Percentiles rank a stretch among this genome's conserved stretches.
Evolutionary conservation across 2,797 vertebrate genomes (phyloP).

Genomic region (Steatocranus sp.): DNA sequence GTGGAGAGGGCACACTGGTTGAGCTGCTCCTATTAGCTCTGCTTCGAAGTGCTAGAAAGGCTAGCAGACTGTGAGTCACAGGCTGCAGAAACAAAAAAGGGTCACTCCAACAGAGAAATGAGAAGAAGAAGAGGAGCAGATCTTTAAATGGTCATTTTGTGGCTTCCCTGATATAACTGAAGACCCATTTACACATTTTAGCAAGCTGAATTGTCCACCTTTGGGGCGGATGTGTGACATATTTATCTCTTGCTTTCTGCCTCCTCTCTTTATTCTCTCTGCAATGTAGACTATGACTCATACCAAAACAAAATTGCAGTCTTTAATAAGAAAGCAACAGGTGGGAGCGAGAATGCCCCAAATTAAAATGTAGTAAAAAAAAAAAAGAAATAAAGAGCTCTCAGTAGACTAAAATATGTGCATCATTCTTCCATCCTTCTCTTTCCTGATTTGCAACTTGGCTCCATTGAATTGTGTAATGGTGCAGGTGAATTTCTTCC

Average conservation of each 20-base stretch:
- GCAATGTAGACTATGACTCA: constrained; percentile 28
- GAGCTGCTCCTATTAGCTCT: constrained; percentile 16
- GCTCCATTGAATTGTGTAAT: constrained; percentile 4
- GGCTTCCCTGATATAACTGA: not conserved
- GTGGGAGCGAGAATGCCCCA: not conserved
- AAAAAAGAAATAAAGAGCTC: not conserved
- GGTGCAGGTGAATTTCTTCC: constrained; percentile 1
- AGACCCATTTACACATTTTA: constrained; percentile 12
- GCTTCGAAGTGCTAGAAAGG: constrained; percentile 1
- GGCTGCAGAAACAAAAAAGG: constrained; percentile 1
- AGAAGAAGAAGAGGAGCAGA: not conserved
- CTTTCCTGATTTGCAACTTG: constrained; percentile 3
- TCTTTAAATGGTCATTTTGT: not conserved
- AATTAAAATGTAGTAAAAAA: not conserved
- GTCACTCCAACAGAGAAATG: not conserved
- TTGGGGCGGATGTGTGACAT: not conserved
- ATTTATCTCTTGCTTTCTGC: not conserved
- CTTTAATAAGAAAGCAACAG: constrained; percentile 1
- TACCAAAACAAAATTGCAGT: constrained; percentile 21
- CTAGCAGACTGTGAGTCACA: constrained; percentile 29
- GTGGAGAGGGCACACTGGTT: constrained; percentile 16
- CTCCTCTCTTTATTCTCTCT: constrained; percentile 3
- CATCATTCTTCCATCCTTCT: not conserved
- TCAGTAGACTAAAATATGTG: not conserved
- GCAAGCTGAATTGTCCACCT: not conserved